phyloP scores from a whole-genome alignment of 2,113 vertebrate species.

The Serinus canaria region DNA sequence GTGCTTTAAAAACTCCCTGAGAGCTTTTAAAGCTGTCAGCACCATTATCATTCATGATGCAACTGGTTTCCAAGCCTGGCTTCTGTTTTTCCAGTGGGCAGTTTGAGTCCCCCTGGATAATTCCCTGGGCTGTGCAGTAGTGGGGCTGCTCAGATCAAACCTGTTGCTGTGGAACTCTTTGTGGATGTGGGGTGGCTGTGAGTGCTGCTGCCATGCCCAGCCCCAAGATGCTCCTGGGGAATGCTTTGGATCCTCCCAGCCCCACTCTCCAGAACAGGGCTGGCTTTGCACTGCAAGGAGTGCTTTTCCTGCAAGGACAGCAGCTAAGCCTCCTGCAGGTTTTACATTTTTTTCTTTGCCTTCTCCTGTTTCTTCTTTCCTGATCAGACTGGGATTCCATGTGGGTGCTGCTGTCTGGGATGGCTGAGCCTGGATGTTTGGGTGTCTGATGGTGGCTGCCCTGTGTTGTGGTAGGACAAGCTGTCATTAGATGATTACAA shows the following conservation, averaged over 20 bases:
- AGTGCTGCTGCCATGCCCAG: background rate
- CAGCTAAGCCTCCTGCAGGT: background rate
- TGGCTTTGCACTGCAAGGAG: background rate
- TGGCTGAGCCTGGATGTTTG: background rate
- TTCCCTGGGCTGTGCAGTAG: background rate
- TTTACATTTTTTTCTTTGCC: background rate
- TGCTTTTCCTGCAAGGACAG: background rate
- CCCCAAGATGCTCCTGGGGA: background rate
- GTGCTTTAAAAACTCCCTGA: slow-evolving; percentile 29
- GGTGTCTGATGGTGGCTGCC: background rate
- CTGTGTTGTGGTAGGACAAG: background rate
- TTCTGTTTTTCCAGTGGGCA: slow-evolving; percentile 55
- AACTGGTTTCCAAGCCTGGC: slow-evolving; percentile 25
- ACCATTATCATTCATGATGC: slow-evolving; percentile 53
- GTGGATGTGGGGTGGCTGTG: background rate
- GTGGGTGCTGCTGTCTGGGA: background rate
- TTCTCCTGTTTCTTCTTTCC: background rate
- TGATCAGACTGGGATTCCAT: fast-evolving
- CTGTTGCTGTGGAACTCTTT: background rate
- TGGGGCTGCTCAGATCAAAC: background rate
- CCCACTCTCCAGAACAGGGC: no score
- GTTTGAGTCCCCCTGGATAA: background rate
- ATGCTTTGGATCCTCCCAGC: background rate
- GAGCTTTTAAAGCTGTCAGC: slow-evolving; percentile 62
- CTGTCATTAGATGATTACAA: background rate